These are phyloP conservation scores for Urocyon cinereoargenteus DNA, from an alignment of 2,797 vertebrate genomes.

Conservation along the genomic window DNA sequence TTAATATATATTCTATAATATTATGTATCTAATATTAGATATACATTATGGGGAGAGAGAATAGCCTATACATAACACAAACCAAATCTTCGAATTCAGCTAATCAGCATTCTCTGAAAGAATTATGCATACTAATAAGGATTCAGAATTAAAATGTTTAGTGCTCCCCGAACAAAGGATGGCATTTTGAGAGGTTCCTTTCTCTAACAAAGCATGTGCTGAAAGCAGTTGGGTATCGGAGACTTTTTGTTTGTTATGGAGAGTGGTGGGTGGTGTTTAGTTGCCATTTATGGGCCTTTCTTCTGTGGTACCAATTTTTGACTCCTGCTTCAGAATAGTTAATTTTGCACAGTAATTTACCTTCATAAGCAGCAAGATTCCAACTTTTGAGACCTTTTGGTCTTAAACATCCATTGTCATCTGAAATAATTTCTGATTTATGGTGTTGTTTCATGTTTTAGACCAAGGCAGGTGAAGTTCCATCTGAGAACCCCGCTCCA, in stretches of 20 bases:
- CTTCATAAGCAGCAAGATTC: background rate
- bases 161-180: background rate
- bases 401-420: background rate
- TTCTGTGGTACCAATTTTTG: background rate
- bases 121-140: no score
- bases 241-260: background rate
- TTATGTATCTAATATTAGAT: background rate
- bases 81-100: background rate
- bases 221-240: fast-evolving
- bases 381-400: background rate
- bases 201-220: background rate
- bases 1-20: background rate
- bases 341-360: background rate
- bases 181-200: background rate
- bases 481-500: constrained; percentile 88
- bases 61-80: background rate
- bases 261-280: background rate
- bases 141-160: background rate
- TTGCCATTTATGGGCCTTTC: background rate
- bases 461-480: constrained; percentile 86
- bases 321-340: background rate
- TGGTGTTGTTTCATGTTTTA: constrained; percentile 40
- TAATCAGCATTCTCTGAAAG: background rate
- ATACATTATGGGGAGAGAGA: background rate
- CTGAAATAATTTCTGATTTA: background rate